These are phyloP conservation scores for Bombus confusus DNA, from an alignment of 1,140 invertebrate genomes.

Conservation along the genomic window DNA sequence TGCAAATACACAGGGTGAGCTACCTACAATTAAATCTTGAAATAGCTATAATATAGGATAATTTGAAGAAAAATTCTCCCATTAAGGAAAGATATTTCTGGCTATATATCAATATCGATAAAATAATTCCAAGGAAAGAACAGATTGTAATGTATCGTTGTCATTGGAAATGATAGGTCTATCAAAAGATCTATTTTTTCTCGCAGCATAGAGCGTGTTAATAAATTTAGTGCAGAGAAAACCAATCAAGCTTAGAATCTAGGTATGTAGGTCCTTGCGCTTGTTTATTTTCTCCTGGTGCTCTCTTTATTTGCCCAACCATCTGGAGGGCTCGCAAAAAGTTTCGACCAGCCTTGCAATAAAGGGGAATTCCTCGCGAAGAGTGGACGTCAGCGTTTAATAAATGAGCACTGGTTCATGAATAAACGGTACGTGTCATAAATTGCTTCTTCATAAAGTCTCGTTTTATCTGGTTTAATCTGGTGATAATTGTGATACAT, in stretches of 20 bases:
- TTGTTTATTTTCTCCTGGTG: conserved; percentile 36
- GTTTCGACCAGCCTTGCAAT: conserved; percentile 10
- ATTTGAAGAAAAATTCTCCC: no score
- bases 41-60: no score
- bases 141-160: neutral
- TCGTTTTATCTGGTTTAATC: neutral
- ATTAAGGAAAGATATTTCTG: no score
- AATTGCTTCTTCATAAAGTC: neutral
- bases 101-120: no score
- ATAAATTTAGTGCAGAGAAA: conserved; percentile 33
- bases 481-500: no score
- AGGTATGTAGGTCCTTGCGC: conserved; percentile 47
- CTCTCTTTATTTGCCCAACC: conserved; percentile 30
- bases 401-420: neutral
- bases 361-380: conserved; percentile 2
- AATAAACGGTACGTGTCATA: neutral
- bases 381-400: neutral
- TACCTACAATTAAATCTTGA: no score
- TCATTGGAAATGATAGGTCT: neutral
- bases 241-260: conserved; percentile 49
- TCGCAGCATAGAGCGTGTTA: neutral
- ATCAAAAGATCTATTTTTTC: neutral
- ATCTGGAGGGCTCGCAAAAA: conserved; percentile 12
- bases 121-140: neutral
- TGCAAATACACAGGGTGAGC: no score